Evolutionary conservation across 23 tunicate genomes (phyloP).

Genomic region (Clavelina lepadiformis): DNA sequence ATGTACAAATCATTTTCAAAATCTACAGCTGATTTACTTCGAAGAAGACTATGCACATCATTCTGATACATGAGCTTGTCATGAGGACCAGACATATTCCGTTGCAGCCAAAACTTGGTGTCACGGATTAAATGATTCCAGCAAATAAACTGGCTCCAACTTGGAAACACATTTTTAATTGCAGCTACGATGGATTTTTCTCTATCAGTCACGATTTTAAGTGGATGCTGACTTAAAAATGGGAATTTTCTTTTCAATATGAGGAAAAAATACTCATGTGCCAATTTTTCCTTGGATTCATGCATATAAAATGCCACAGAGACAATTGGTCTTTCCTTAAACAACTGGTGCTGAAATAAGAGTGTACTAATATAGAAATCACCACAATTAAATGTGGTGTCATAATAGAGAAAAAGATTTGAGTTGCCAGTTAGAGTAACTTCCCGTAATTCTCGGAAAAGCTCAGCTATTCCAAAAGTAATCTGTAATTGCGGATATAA

Average conservation of each 20-base stretch:
- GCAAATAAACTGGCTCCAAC: neutral
- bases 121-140: neutral
- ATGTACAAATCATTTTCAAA: neutral
- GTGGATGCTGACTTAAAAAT: no score
- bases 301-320: constrained; percentile 6
- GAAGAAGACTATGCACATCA: neutral
- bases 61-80: neutral
- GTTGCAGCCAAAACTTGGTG: neutral
- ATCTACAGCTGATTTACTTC: neutral
- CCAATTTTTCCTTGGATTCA: constrained; percentile 1
- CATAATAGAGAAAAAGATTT: neutral
- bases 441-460: neutral
- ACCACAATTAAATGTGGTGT: constrained; percentile 19
- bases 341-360: neutral
- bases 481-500: neutral
- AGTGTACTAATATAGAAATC: constrained; percentile 14
- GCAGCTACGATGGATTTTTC: constrained; percentile 6
- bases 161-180: neutral
- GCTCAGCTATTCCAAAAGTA: neutral
- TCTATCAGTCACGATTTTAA: constrained; percentile 1
- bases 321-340: constrained; percentile 5
- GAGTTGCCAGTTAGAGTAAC: neutral
- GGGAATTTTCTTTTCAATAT: constrained; percentile 2
- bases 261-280: neutral
- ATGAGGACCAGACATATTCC: neutral